Evolutionary conservation across 2,797 vertebrate genomes (phyloP).

Genomic region (Potorous gilbertii): DNA sequence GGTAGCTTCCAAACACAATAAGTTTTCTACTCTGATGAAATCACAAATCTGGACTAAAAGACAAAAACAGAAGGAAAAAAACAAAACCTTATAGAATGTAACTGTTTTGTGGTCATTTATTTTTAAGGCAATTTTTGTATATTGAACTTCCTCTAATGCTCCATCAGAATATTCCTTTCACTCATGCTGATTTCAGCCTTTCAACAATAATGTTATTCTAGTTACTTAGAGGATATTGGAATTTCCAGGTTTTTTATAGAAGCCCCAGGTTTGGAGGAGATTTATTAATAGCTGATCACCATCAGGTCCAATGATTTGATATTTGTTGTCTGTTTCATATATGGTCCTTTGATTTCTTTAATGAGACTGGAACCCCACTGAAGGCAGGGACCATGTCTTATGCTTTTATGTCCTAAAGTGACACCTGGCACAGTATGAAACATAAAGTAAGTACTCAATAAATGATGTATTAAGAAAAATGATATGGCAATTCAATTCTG

Average conservation of each 20-base stretch:
- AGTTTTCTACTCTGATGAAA: background rate
- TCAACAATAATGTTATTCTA: background rate
- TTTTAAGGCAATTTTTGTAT: background rate
- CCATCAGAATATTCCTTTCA: background rate
- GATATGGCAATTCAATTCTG: background rate
- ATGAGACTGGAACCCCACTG: background rate
- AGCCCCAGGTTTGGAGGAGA: background rate
- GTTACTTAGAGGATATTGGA: background rate
- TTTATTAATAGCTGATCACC: constrained; percentile 16
- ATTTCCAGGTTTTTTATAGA: background rate
- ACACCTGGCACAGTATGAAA: background rate
- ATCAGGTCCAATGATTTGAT: background rate
- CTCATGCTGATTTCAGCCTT: background rate
- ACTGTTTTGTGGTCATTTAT: background rate
- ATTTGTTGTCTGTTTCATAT: background rate
- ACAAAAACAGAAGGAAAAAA: background rate
- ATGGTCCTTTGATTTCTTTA: constrained; percentile 11
- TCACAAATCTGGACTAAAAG: background rate
- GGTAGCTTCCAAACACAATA: background rate
- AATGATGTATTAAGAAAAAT: background rate
- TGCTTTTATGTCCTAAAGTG: background rate
- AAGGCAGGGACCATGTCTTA: background rate
- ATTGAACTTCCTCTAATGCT: background rate
- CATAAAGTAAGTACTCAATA: background rate
- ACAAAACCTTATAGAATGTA: background rate